Evolutionary conservation across 1,140 invertebrate species (phyloP), one percentile per base, ranked within the genome.

Genomic region (Micrasema longulum): DNA sequence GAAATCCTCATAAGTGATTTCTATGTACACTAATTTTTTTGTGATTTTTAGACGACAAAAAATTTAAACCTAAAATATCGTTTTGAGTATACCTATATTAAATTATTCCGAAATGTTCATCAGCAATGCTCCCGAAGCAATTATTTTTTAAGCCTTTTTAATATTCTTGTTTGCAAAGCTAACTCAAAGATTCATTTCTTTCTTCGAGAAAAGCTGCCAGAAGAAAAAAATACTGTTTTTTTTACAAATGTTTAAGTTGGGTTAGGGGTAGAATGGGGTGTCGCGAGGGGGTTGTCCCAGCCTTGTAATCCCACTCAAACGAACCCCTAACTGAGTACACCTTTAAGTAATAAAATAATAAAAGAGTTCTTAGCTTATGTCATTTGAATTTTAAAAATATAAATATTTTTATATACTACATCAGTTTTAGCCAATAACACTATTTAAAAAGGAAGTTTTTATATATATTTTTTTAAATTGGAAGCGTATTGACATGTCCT

Each of bases 281-380:
- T 11, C 12, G 48, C 6, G 31, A 14, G 53, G 7, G n/a, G 7
- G n/a, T n/a, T 69, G 52, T 53, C 22, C 14, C 36, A 47, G 31
- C 38, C 68, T 35, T 69, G 68, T 69, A 62, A 69, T 69, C 68
- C 68, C 43, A 22, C 68, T 36, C 55, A 69, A 69, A 69, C 63
- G 57, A 69, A 69, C 12, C 50, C 36, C 20, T 35, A 60, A 62
- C 53, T 36, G 35, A 69, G 66, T 55, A 69, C 66, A 69, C 68
- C 68, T 63, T 48, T 62, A 57, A 62, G 57, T 69, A 69, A 57
- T 57, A 57, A 57, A 57, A 57, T 26, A 57, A 48, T 35, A 62
- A 62, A 69, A 69, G 68, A 62, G 57, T 69, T 69, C 52, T 16
- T 9, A 63, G 31, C 35, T 62, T 63, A 57, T 23, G 35, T 22